Evolutionary conservation across 2,797 vertebrate species (phyloP).

Genomic region (Manis javanica): DNA sequence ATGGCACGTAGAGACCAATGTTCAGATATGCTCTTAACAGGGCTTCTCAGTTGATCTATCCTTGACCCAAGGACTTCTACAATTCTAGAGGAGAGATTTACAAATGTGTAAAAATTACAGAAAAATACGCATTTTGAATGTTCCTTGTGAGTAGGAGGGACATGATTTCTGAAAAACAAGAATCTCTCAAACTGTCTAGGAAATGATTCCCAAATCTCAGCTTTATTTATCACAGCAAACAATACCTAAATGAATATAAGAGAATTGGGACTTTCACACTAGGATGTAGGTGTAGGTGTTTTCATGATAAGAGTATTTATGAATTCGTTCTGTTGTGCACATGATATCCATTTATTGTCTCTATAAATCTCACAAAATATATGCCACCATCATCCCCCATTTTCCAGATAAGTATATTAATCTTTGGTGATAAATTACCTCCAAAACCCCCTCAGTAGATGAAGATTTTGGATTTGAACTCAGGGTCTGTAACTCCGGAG

Average conservation of each 20-base stretch:
- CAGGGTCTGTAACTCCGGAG: neutral
- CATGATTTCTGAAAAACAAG: neutral
- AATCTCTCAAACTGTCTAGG: neutral
- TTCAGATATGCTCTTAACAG: neutral
- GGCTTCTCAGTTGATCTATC: neutral
- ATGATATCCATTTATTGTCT: neutral
- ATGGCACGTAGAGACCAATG: neutral
- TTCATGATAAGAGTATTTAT: neutral
- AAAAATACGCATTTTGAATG: neutral
- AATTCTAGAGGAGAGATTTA: neutral
- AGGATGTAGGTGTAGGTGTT: neutral
- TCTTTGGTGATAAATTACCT: neutral
- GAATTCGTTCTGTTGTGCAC: neutral
- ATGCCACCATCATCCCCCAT: neutral
- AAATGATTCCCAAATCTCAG: neutral
- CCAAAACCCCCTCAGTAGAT: neutral
- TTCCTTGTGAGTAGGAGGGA: neutral
- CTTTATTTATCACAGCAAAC: neutral
- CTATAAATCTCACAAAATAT: neutral
- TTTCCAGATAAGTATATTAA: slow-evolving; percentile 45
- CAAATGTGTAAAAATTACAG: neutral
- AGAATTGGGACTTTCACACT: neutral
- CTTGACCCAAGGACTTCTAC: neutral
- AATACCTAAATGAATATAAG: neutral
- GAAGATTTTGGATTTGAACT: slow-evolving; percentile 34